A percentile compares a stretch with the other conserved stretches of the same genome.
Evolutionary conservation across 2,888 invertebrate species (phyloP).

Genomic region (Meloe dianella): DNA sequence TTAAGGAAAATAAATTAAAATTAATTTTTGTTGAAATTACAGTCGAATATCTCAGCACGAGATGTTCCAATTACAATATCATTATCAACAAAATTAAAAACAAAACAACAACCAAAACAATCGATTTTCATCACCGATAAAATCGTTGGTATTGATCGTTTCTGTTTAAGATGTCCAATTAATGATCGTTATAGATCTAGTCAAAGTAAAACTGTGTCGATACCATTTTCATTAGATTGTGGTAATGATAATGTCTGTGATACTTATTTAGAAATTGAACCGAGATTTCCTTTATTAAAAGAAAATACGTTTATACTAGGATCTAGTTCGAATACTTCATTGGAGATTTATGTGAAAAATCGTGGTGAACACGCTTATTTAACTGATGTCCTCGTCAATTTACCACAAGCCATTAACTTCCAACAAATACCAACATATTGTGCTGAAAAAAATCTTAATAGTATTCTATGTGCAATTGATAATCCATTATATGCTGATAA

Average conservation of each 20-base stretch:
- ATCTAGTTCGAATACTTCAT: slow-evolving; percentile 46
- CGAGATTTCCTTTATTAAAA: slow-evolving; percentile 38
- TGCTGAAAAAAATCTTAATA: slow-evolving; percentile 37
- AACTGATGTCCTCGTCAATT: slow-evolving; percentile 59
- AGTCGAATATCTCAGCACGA: slow-evolving; percentile 22
- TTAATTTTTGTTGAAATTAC: background rate
- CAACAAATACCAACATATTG: slow-evolving; percentile 44
- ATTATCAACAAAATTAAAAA: slow-evolving; percentile 31
- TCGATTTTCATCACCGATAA: slow-evolving; percentile 29
- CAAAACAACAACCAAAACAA: slow-evolving; percentile 21
- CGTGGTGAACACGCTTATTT: slow-evolving; percentile 61
- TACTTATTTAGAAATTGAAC: slow-evolving; percentile 57
- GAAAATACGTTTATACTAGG: slow-evolving; percentile 50
- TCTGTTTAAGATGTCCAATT: slow-evolving; percentile 44
- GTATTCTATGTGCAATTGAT: slow-evolving; percentile 49
- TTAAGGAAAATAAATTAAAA: background rate
- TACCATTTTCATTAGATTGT: slow-evolving; percentile 61
- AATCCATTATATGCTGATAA: slow-evolving; percentile 47
- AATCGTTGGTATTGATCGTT: slow-evolving; percentile 35
- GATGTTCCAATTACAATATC: slow-evolving; percentile 39
- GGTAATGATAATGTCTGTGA: slow-evolving; percentile 64
- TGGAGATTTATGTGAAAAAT: slow-evolving; percentile 55
- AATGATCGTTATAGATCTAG: slow-evolving; percentile 34
- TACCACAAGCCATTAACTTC: slow-evolving; percentile 53
- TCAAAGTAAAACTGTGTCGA: slow-evolving; percentile 36